Base-by-base conservation (phyloP, 2,888 invertebrate species). In the Lucinisca nassula region DNA sequence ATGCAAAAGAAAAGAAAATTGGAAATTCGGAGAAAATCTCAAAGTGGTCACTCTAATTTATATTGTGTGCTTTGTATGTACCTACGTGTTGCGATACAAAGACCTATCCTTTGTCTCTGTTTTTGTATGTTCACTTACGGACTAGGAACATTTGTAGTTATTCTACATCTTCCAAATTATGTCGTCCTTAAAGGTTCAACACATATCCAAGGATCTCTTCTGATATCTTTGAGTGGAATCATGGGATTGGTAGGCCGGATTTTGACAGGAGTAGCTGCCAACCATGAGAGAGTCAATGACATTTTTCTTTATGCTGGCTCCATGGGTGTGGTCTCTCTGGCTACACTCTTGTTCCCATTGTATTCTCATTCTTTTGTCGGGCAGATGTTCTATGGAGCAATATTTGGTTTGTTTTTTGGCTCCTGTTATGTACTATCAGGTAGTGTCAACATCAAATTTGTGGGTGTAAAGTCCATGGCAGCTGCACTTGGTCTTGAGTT, bases 401-500 rank as follows among this genome's bases (percentile, higher is more conserved):
- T 87, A 24, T 24, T 89, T 4, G 89, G 89, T 1, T 21, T 82
- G 6, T 81, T 87, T 38, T 77, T 82, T 51, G 89, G 89, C 8
- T 79, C 51, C 21, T 87, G 85, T 38, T 89, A 85, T 67, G 89
- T 89, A 0, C 37, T 85, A 1, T 49, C 80, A 17, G 58, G 85
- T 8, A 55, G 49, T 17, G 79, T 89, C 32, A 83, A 82, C 32
- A 85, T 89, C 0, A 35, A 55, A 17, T 85, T 80, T 51, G 83
- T 87, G 10, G 89, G 83, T 6, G 73, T 89, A 0, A 78, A 87
- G 14, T 85, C 87, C 49, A 85, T 89, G 37, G 51, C 89, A 3
- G 81, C 89, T 1, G 87, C 89, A 0, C 82, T 83, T 27, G 89
- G 89, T 12, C 17, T 89, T 6, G 70, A 85, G 45, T 84, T 89